These are phyloP conservation scores for Brachypodius melanocephalos DNA, from an alignment of 2,113 vertebrate species.

Conservation along the genomic window DNA sequence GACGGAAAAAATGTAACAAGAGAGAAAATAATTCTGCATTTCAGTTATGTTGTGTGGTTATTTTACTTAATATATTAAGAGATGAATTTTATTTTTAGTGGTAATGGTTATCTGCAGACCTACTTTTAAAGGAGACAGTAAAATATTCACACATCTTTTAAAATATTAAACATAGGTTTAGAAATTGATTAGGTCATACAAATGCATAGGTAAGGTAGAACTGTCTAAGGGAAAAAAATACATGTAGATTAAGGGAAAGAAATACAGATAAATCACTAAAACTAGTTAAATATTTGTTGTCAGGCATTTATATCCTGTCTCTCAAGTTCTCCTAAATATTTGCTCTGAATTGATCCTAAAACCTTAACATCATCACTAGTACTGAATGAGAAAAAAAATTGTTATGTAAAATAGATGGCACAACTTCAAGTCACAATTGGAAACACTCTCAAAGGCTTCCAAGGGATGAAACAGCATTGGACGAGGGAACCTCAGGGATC, in stretches of 20 bases:
- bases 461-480: conserved; percentile 9
- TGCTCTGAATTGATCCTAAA: not conserved
- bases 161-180: not conserved
- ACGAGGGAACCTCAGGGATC: not conserved
- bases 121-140: not conserved
- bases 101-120: not conserved
- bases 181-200: not conserved
- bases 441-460: conserved; percentile 16
- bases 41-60: not conserved
- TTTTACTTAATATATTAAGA: not conserved
- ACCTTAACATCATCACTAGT: not conserved
- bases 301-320: not conserved
- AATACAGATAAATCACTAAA: not conserved
- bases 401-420: not conserved
- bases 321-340: not conserved
- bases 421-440: conserved; percentile 8
- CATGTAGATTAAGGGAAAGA: not conserved
- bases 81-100: not conserved
- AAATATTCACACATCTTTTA: not conserved
- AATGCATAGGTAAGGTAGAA: not conserved
- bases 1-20: not conserved
- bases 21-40: not conserved
- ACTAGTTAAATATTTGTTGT: not conserved
- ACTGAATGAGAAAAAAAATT: not conserved
- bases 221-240: not conserved